These are phyloP conservation scores for Monomorium pharaonis DNA, from an alignment of 1,140 invertebrate species.

Conservation along the genomic window DNA sequence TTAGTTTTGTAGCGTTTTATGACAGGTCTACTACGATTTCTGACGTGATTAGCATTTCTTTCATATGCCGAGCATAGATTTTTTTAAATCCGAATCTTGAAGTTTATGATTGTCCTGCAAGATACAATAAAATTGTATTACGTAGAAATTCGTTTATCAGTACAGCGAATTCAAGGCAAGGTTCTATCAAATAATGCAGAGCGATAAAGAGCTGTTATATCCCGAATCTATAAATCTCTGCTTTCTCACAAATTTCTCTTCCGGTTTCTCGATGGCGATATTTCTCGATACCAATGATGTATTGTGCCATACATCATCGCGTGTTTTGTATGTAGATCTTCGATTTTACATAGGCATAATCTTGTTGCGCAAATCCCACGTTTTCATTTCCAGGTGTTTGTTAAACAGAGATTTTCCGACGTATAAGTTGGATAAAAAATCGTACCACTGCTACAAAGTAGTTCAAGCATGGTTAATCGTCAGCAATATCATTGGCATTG, in stretches of 20 bases:
- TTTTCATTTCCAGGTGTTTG: conserved; percentile 9
- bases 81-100: background rate
- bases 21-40: background rate
- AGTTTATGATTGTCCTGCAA: background rate
- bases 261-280: background rate
- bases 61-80: background rate
- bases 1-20: background rate
- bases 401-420: conserved; percentile 6
- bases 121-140: conserved; percentile 17
- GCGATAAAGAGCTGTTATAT: background rate
- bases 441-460: conserved; percentile 17
- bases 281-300: conserved; percentile 2
- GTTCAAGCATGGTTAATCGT: conserved; percentile 18
- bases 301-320: conserved; percentile 6
- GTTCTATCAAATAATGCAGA: conserved; percentile 6
- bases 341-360: background rate
- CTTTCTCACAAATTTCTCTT: conserved; percentile 45
- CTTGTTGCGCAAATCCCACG: background rate
- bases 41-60: background rate
- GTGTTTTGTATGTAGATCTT: conserved; percentile 2
- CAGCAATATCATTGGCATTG: conserved; percentile 34
- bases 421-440: background rate
- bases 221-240: conserved; percentile 23
- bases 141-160: background rate
- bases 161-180: background rate